These are phyloP conservation scores for Drosophila grimshawi DNA, from an alignment of 1,140 invertebrate genomes.

Conservation along the genomic window DNA sequence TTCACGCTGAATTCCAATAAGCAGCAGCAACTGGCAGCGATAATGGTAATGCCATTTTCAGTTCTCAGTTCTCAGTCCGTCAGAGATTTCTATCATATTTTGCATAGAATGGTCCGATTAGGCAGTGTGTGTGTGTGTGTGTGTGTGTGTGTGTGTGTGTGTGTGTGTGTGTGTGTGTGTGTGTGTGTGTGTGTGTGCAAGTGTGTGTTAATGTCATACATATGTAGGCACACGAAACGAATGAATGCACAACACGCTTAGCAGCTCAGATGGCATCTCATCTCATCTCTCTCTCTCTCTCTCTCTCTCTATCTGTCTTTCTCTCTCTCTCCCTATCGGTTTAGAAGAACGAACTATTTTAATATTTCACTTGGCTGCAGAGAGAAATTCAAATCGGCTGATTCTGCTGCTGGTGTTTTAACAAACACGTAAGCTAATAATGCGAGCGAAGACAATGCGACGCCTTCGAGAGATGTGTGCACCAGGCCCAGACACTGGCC, in stretches of 20 bases:
- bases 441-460: conserved; percentile 72
- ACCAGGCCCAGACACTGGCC: conserved; percentile 32
- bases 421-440: conserved; percentile 78
- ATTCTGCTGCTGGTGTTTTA: conserved; percentile 53
- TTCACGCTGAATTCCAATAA: conserved; percentile 66
- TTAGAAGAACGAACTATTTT: conserved; percentile 58
- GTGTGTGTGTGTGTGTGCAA: conserved; percentile 2
- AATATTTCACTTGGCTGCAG: conserved; percentile 58
- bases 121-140: conserved; percentile 17
- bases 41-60: conserved; percentile 16
- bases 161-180: background rate
- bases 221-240: conserved; percentile 47
- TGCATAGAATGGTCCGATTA: conserved; percentile 75
- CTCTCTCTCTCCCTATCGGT: too few relatives aligned
- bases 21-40: conserved; percentile 3
- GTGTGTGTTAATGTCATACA: conserved; percentile 37
- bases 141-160: background rate
- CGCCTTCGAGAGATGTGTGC: conserved; percentile 45
- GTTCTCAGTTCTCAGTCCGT: background rate
- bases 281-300: conserved; percentile 2
- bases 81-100: conserved; percentile 79
- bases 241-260: conserved; percentile 6
- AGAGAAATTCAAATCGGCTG: conserved; percentile 65
- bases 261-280: conserved; percentile 26
- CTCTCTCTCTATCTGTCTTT: too few relatives aligned